Evolutionary conservation across 2,888 invertebrate species (phyloP), one percentile per base, ranked within the genome.

Genomic region (Tinea semifulvella): DNA sequence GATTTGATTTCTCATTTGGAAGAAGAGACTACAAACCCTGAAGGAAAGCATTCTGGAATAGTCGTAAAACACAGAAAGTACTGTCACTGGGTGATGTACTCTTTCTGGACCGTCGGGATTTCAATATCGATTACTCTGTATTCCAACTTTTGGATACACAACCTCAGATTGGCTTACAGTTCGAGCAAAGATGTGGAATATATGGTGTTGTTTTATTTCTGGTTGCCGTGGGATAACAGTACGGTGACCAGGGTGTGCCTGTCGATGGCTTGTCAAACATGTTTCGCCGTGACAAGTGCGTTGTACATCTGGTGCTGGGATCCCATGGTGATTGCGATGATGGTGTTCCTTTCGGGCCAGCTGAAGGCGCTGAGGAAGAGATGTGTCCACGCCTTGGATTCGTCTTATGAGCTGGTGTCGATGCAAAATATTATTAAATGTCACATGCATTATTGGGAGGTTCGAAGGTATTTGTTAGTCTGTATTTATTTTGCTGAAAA

Each of bases 341-440:
- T 74, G 71, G 67, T 73, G 45, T 72, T 69, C 49, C 66, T 71
- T 35, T 58, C 63, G 19, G 72, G 70, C 11, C 74, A 74, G 48
- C 52, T 74, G 18, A 63, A 55, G 45, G 56, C 69, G 6, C 54
- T 63, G 25, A 55, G 61, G 6, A 20, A 62, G 1, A 53, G 61
- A 13, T 40, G 40, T 22, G 22, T 20, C 2, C 38, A 52, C 14
- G 50, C 59, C 5, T 57, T 67, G 36, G 52, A 57, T 8, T n/a
- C 36, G 2, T 10, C 40, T 0, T 53, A 49, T 44, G 7, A 43
- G 11, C 42, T 44, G 8, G 47, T 51, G 11, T 63, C 57, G 40
- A 63, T 58, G 44, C 46, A 17, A 20, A 69, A 69, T 48, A 65
- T 74, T 43, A 56, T 49, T 0, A 51, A 57, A 1, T 69, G 65